phyloP scores from a whole-genome alignment of 2,113 vertebrate species.

The Pica pica region DNA sequence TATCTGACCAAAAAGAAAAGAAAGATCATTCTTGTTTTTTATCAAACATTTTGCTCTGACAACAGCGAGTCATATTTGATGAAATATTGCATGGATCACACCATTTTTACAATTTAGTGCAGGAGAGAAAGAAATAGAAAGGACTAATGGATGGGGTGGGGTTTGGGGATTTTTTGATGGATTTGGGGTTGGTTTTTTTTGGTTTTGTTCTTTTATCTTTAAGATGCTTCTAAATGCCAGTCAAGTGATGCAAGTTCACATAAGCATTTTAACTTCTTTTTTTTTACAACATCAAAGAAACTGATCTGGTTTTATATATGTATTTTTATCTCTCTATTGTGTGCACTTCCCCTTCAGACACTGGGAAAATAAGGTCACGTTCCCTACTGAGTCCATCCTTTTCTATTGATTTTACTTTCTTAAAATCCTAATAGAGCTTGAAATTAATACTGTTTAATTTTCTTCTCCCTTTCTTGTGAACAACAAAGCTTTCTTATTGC shows the following conservation, averaged over 20 bases:
- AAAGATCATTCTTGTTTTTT: constrained; percentile 2
- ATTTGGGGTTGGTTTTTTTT: neutral
- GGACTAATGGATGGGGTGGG: neutral
- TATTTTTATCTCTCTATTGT: constrained; percentile 44
- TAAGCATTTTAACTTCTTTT: constrained; percentile 33
- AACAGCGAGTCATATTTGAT: neutral
- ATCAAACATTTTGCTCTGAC: neutral
- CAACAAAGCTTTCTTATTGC: neutral
- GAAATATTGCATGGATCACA: neutral
- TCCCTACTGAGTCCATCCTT: constrained; percentile 41
- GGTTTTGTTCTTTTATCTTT: neutral
- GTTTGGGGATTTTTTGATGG: neutral
- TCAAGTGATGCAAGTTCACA: neutral
- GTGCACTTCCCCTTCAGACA: constrained; percentile 15
- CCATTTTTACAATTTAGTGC: neutral
- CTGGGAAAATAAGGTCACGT: constrained; percentile 30
- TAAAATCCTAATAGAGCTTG: constrained; percentile 61
- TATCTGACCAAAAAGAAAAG: neutral
- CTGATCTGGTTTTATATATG: neutral
- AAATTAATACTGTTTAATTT: constrained; percentile 50
- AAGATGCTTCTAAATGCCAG: neutral
- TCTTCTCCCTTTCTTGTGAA: neutral
- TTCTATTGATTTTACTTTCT: constrained; percentile 51
- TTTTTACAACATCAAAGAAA: constrained; percentile 9
- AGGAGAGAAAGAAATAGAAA: neutral